These are phyloP conservation scores for Aphelenchoides avenae DNA, from an alignment of 1,140 invertebrate species.

Conservation along the genomic window DNA sequence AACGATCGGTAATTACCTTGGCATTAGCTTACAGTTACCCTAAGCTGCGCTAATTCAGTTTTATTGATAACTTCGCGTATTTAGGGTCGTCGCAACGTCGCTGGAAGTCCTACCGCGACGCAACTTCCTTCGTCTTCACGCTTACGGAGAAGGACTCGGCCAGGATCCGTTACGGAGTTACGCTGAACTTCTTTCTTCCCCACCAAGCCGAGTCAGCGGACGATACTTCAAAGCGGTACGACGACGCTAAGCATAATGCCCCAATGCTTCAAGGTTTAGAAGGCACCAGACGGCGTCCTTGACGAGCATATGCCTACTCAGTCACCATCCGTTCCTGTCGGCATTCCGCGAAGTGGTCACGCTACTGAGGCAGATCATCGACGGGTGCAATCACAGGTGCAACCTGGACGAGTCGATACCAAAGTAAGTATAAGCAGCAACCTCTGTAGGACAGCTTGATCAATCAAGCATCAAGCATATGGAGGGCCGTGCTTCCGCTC, in stretches of 20 bases:
- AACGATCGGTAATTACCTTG: constrained; percentile 68
- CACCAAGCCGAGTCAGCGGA: constrained; percentile 23
- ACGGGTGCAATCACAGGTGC: constrained; percentile 78
- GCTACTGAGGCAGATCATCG: constrained; percentile 87
- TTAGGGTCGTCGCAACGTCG: constrained; percentile 19
- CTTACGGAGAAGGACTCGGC: constrained; percentile 98
- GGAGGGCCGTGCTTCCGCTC: no score
- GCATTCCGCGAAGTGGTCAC: constrained; percentile 94
- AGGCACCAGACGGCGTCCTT: constrained; percentile 68
- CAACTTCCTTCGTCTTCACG: constrained; percentile 91
- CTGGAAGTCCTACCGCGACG: constrained; percentile 22
- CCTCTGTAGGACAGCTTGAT: constrained; percentile 3
- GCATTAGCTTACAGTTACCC: background rate
- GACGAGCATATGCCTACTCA: constrained; percentile 80
- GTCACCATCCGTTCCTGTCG: constrained; percentile 97
- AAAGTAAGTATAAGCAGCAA: constrained; percentile 22
- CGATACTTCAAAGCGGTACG: constrained; percentile 1
- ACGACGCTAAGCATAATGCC: constrained; percentile 2
- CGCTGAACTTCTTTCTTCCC: constrained; percentile 89
- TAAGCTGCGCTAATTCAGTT: background rate
- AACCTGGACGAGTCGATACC: constrained; percentile 40
- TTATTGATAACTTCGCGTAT: background rate
- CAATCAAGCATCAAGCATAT: no score
- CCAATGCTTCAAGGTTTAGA: constrained; percentile 6
- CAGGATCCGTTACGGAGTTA: constrained; percentile 85